Base-by-base conservation (phyloP, 2,797 vertebrate genomes). In the Chelmon rostratus region DNA sequence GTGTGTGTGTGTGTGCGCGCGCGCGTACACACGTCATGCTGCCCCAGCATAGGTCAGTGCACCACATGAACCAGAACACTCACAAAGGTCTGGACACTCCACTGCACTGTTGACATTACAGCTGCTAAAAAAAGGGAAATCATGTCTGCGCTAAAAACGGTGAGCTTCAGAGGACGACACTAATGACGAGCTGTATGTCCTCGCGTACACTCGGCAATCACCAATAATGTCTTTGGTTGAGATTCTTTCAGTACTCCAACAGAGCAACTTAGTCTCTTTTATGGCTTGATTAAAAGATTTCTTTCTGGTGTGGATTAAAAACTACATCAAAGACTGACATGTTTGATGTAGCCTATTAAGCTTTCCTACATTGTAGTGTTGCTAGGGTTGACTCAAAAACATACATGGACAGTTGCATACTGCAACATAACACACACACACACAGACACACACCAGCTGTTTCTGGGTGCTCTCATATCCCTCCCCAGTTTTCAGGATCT, bases 401-500 rank as follows among this genome's bases (percentile, higher is more conserved):
- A 57, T 35, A 62, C 18, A 38, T 25, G 12, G 7, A 47, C 35
- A 15, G 12, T 19, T 64, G 47, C 58, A 78, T 15, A 35, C 9
- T 0, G 25, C 2, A 37, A 62, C 19, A 44, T 18, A 33, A 58
- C 61, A 68, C 53, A 56, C 57, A 37, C 31, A 63, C 53, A 67
- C 65, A 67, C 58, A 46, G 44, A 68, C 44, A 62, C 25, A 73
- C 61, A 67, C 18, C 64, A 50, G 71, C 23, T 75, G 23, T 70
- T 75, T 18, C 47, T 68, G 18, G 25, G 56, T 68, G 49, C 72
- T 70, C 46, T 38, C 69, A 35, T 54, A 21, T 76, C 78, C 59
- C 57, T 81, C 69, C 50, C 71, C 52, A 73, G 56, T 42, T 79
- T 65, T 76, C 63, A 13, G 68, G 76, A 86, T 78, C 67, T 73